Base-by-base conservation (phyloP, 2,888 invertebrate species). In the Parapristionchus giblindavisi region DNA sequence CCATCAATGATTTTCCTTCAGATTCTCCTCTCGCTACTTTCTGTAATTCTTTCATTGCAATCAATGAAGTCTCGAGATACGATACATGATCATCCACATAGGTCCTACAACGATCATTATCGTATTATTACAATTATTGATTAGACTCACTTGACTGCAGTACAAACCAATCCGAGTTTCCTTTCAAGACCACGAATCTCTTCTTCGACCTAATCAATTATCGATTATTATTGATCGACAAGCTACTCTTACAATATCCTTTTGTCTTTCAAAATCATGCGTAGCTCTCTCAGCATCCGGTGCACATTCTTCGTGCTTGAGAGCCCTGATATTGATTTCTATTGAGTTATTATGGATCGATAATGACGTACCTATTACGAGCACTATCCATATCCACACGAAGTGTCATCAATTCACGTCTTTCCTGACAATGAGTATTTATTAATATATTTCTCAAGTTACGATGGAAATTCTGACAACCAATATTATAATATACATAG, bases 311-410 rank as follows among this genome's bases (percentile, higher is more conserved):
- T 71, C 71, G 58, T 71, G 71, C 34, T 71, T 68, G 34, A 52
- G 34, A 1, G 68, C 68, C n/a, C 68, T 68, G 36, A 3, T n/a
- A 54, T 54, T 43, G 43, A 43, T 43, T 43, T 43, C 17, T 17
- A 43, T 14, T 14, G 17, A 14, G 8, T 43, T 43, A 8, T 43
- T 14, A 8, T 8, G 43, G 36, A 43, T 29, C 14, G 21, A 24
- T 27, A 24, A 6, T 3, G 36, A 27, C 61, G 36, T 36, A 56
- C 71, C 71, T 36, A 58, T 71, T 71, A 29, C 71, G 54, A 1
- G 71, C 71, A 11, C 40, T 40, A 17, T 71, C 71, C 71, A 71
- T 71, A 43, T 71, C 71, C 43, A 71, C 71, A 11, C 71, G 71
- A 21, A 43, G 43, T 6, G 58, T 71, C 71, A 71, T 71, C 40